These are phyloP conservation scores for Chionis minor DNA, from an alignment of 2,113 vertebrate genomes.

Conservation along the genomic window DNA sequence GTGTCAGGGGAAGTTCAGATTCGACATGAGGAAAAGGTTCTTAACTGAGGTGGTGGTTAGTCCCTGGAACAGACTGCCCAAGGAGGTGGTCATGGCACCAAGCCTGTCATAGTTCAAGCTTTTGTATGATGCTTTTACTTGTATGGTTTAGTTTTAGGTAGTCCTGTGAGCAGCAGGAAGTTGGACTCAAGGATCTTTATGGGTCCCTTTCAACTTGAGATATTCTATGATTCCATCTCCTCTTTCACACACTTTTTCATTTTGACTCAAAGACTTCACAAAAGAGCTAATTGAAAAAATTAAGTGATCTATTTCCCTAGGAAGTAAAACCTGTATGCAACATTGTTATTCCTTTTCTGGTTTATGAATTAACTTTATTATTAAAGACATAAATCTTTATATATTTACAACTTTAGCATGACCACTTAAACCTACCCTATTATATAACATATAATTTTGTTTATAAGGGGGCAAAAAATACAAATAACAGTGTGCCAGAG, in stretches of 20 bases:
- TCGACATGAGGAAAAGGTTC: background rate
- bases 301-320: background rate
- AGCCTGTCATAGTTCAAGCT: background rate
- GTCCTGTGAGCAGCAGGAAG: background rate
- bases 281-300: background rate
- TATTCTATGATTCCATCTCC: background rate
- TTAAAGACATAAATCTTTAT: background rate
- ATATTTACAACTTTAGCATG: background rate
- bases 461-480: background rate
- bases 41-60: no score
- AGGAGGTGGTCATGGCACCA: background rate
- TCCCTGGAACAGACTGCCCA: background rate
- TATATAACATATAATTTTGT: background rate
- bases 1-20: rapidly evolving
- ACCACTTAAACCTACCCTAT: background rate
- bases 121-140: background rate
- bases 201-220: background rate
- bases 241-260: background rate
- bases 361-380: background rate
- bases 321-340: background rate
- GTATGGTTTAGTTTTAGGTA: background rate
- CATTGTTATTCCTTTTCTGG: background rate
- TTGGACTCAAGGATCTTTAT: background rate
- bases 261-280: background rate
- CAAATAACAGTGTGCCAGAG: background rate